These are phyloP conservation scores for Novumbra hubbsi DNA, from an alignment of 2,797 vertebrate species.

Conservation along the genomic window DNA sequence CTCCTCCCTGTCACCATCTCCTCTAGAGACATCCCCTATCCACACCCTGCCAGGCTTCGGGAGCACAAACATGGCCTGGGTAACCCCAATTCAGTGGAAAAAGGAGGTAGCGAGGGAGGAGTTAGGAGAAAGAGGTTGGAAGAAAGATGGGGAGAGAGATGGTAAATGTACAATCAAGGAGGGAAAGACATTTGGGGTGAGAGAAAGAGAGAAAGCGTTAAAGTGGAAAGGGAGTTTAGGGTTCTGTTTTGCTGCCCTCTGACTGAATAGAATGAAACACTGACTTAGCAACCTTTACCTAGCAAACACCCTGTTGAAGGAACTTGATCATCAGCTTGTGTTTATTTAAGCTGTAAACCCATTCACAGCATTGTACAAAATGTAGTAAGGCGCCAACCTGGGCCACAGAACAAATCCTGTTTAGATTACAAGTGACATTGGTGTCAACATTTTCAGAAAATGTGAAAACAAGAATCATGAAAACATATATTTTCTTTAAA, in stretches of 20 bases:
- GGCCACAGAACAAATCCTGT: too few species aligned
- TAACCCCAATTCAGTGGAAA: constrained; percentile 40
- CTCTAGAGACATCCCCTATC: neutral
- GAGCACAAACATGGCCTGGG: constrained; percentile 54
- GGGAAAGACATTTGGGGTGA: too few species aligned
- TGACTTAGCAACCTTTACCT: neutral
- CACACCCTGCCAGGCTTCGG: neutral
- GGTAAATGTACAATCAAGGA: neutral
- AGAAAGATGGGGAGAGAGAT: neutral
- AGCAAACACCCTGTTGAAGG: neutral
- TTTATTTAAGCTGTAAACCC: neutral
- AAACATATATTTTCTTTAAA: too few species aligned
- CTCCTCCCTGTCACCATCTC: neutral
- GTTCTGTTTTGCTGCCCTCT: neutral
- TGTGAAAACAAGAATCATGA: too few species aligned
- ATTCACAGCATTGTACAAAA: too few species aligned
- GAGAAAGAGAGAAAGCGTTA: neutral
- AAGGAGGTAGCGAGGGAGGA: neutral
- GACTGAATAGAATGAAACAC: neutral
- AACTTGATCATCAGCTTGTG: neutral
- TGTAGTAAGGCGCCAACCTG: too few species aligned
- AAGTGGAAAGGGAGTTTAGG: neutral
- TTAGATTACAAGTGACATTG: too few species aligned
- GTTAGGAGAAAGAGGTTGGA: neutral
- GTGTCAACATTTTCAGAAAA: too few species aligned